phyloP scores from a whole-genome alignment of 2,113 vertebrate genomes.

The Tamias sibiricus region DNA sequence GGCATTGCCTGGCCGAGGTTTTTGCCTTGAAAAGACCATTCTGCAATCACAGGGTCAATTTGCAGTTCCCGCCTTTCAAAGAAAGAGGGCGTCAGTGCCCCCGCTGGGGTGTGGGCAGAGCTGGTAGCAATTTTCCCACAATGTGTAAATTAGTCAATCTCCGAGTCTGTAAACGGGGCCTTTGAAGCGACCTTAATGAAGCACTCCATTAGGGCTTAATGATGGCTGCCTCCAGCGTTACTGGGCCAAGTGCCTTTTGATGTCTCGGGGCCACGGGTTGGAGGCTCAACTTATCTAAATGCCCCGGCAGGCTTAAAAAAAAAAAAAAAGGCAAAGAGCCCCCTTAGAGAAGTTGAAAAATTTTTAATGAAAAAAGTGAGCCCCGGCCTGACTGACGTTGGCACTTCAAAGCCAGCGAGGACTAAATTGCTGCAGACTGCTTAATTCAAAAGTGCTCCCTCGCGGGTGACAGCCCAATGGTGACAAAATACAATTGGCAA shows the following conservation, averaged over 20 bases:
- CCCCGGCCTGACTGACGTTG: conserved; percentile 91
- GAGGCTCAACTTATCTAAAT: conserved; percentile 93
- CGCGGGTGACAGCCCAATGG: conserved; percentile 94
- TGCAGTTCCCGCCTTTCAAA: conserved; percentile 86
- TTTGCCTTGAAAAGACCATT: conserved; percentile 70
- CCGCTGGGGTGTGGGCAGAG: conserved; percentile 89
- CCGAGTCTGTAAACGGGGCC: conserved; percentile 95
- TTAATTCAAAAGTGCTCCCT: conserved; percentile 97
- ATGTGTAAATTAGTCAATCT: conserved; percentile 99
- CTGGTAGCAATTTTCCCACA: conserved; percentile 98
- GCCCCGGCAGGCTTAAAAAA: conserved; percentile 87
- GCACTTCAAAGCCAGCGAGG: conserved; percentile 96
- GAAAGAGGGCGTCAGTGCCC: conserved; percentile 92
- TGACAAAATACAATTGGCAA: conserved; percentile 98
- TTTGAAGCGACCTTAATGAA: conserved; percentile 97
- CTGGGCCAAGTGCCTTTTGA: conserved; percentile 92
- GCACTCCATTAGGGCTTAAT: conserved; percentile 94
- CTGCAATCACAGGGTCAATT: conserved; percentile 76
- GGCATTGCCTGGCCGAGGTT: conserved; percentile 4
- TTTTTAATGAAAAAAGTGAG: conserved; percentile 90
- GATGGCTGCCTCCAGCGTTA: conserved; percentile 90
- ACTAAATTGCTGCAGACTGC: conserved; percentile 97
- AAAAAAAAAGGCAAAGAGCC: conserved; percentile 86
- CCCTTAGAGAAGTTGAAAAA: conserved; percentile 91
- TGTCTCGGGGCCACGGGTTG: conserved; percentile 88